Conservation (phyloP, 1,140 invertebrate genomes). For the Caenorhabditis remanei region DNA sequence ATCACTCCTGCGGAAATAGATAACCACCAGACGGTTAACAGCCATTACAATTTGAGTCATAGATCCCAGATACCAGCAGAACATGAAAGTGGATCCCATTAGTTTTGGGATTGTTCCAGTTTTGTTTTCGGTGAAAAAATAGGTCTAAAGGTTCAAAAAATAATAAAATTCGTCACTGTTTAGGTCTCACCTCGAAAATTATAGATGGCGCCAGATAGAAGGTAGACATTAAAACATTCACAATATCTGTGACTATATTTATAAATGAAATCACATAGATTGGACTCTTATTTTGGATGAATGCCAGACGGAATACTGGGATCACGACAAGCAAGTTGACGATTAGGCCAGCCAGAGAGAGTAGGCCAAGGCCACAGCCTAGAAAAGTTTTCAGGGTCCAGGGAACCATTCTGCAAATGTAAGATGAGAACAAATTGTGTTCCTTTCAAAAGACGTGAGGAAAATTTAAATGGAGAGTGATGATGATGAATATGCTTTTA, state of each 20-base stretch:
- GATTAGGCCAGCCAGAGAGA: not conserved
- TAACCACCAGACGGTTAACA: slow-evolving; percentile 41
- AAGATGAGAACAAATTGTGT: no score
- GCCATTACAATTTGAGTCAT: slow-evolving; percentile 59
- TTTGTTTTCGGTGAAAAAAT: slow-evolving; percentile 38
- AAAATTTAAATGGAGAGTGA: no score
- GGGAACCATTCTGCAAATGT: slow-evolving; percentile 9
- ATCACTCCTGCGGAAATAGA: slow-evolving; percentile 52
- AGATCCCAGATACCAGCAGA: slow-evolving; percentile 55
- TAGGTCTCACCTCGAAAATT: slow-evolving; percentile 26
- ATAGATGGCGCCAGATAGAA: slow-evolving; percentile 54
- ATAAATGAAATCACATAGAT: slow-evolving; percentile 58
- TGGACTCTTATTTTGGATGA: slow-evolving; percentile 53
- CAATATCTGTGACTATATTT: slow-evolving; percentile 54
- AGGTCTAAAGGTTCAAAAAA: slow-evolving; percentile 5
- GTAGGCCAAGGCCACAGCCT: not conserved
- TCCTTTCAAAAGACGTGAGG: no score
- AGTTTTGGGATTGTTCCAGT: slow-evolving; percentile 37
- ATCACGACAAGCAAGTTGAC: slow-evolving; percentile 15
- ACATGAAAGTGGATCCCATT: slow-evolving; percentile 50
- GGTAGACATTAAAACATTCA: slow-evolving; percentile 30
- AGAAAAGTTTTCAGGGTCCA: slow-evolving; percentile 34
- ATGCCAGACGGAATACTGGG: slow-evolving; percentile 30
- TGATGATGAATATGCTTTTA: not conserved
- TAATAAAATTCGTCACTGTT: not conserved